Conservation (phyloP, 1,140 invertebrate species). For the Cotesia vestalis region DNA sequence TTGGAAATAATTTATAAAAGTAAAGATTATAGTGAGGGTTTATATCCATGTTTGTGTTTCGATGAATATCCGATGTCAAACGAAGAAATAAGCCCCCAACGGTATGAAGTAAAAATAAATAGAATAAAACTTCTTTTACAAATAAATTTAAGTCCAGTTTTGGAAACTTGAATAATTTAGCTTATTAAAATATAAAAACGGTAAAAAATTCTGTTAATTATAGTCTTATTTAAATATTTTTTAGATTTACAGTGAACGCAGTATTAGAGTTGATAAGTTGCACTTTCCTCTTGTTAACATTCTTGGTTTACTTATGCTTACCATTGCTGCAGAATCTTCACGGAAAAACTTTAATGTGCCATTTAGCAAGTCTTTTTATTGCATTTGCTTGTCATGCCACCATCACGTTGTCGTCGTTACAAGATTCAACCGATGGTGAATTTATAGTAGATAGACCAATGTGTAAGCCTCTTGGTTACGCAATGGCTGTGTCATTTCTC, state of each 20-base stretch:
- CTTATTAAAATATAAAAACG: too few species aligned
- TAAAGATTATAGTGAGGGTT: slow-evolving; percentile 22
- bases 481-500: slow-evolving; percentile 63
- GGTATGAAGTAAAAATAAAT: not conserved
- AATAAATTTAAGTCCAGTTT: too few species aligned
- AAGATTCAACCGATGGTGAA: not conserved
- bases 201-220: too few species aligned
- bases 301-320: slow-evolving; percentile 72
- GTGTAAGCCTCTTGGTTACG: slow-evolving; percentile 52
- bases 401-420: slow-evolving; percentile 39
- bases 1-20: slow-evolving; percentile 35
- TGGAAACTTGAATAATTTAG: too few species aligned
- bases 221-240: not conserved
- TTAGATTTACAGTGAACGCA: slow-evolving; percentile 40
- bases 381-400: slow-evolving; percentile 70
- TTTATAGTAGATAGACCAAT: not conserved
- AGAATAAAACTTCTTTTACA: not conserved
- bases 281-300: slow-evolving; percentile 71
- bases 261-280: slow-evolving; percentile 52
- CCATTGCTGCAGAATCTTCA: slow-evolving; percentile 74
- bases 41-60: slow-evolving; percentile 28
- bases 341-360: slow-evolving; percentile 75
- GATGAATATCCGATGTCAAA: not conserved
- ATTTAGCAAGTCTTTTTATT: slow-evolving; percentile 71
- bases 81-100: not conserved